Conservation (phyloP, 2,888 invertebrate species). For the Mythimna pallens region DNA sequence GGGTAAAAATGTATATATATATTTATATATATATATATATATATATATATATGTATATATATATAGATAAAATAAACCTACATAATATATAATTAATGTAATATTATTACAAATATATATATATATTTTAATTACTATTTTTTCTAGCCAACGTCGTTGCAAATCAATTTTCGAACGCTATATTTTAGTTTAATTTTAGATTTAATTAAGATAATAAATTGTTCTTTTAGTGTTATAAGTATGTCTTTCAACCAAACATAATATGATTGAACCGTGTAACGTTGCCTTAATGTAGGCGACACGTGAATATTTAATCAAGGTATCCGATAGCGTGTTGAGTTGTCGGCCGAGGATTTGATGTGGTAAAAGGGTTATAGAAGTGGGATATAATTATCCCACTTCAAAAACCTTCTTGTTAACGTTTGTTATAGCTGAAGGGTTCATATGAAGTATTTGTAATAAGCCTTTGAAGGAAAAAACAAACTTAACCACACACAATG, state of each 20-base stretch:
- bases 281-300: slow-evolving; percentile 3
- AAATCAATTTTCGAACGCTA: neutral
- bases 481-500: no score
- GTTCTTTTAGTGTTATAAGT: neutral
- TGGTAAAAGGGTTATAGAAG: slow-evolving; percentile 25
- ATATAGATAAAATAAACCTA: no score
- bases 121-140: no score
- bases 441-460: no score
- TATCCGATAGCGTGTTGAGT: slow-evolving; percentile 10
- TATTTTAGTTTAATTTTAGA: no score
- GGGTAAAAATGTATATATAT: no score
- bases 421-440: no score
- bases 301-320: slow-evolving; percentile 51
- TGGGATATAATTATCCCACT: neutral
- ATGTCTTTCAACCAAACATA: neutral
- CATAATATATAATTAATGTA: no score
- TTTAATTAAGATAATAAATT: neutral
- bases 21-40: no score
- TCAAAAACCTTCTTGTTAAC: no score
- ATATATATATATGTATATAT: no score
- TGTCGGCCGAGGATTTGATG: slow-evolving; percentile 22
- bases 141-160: neutral
- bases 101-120: no score
- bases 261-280: slow-evolving; percentile 18
- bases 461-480: neutral